Base-by-base conservation (phyloP, 2,888 invertebrate species). In the Melanophora roralis region DNA sequence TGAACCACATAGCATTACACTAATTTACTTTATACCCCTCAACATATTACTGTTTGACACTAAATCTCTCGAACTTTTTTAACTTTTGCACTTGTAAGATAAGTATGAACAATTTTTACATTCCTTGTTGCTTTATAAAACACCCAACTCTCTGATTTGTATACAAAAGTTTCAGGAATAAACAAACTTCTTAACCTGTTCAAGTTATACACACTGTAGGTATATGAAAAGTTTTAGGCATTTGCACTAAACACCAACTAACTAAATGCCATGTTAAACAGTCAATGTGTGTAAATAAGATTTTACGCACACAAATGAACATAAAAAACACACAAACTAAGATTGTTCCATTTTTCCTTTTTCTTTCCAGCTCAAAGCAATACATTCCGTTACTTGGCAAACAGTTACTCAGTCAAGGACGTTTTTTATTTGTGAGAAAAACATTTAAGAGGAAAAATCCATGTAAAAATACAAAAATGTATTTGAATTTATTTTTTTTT, bases 391-490 rank as follows among this genome's bases (percentile, higher is more conserved):
- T 67, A 38, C 38, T 38, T 21, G 27, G 59, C 51, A 53, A n/a
- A 38, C 32, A 59, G 51, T 59, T 69, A 76, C 16, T 62, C 51
- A 64, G 73, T 81, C 78, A 71, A 81, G 78, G 78, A 78, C 65
- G 72, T 68, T 49, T 53, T 71, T 53, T 51, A 27, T 27, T 5
- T 27, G 27, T n/a, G n/a, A n/a, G n/a, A n/a, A n/a, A n/a, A n/a
- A n/a, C n/a, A n/a, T n/a, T n/a, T n/a, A n/a, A n/a, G n/a, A 27
- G 27, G 27, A 6, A 27, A 6, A 5, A 27, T 27, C 27, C 3
- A 27, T 27, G 4, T 27, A 3, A 27, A 27, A 27, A 27, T 27
- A 6, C 27, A 27, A n/a, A n/a, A n/a, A n/a, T n/a, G n/a, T n/a
- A n/a, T n/a, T n/a, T n/a, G n/a, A n/a, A n/a, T n/a, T n/a, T n/a